phyloP scores from a whole-genome alignment of 2,888 invertebrate species.

The Galeruca laticollis region DNA sequence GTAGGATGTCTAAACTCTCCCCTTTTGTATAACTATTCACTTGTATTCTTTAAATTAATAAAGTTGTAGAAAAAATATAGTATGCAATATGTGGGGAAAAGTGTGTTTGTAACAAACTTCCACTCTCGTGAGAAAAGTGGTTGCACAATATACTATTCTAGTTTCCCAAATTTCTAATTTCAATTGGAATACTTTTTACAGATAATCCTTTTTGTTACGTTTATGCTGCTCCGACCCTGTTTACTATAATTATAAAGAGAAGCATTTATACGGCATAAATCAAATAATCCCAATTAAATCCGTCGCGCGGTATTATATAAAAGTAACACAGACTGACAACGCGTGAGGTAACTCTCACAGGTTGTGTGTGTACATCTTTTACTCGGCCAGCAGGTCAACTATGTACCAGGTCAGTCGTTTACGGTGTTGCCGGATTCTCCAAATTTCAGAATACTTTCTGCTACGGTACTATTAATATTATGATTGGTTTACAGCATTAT shows the following conservation, averaged over 20 bases:
- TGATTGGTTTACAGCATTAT: too few species aligned
- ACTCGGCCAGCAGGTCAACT: conserved; percentile 35
- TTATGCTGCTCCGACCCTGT: background rate
- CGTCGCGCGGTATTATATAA: conserved; percentile 31
- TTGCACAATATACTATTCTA: too few species aligned
- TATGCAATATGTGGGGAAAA: too few species aligned
- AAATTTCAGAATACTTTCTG: background rate
- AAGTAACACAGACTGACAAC: conserved; percentile 35
- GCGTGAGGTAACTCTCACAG: conserved; percentile 33
- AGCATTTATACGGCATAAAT: conserved; percentile 27
- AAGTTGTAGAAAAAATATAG: too few species aligned
- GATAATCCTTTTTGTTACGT: background rate
- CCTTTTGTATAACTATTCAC: too few species aligned
- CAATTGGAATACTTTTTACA: too few species aligned
- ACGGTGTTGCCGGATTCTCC: conserved; percentile 21
- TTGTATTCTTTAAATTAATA: too few species aligned
- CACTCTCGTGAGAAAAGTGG: too few species aligned
- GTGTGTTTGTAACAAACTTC: too few species aligned
- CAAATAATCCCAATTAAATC: conserved; percentile 30
- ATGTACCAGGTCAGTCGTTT: conserved; percentile 22
- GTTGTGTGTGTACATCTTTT: conserved; percentile 20
- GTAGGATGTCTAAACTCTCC: too few species aligned
- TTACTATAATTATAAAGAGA: conserved; percentile 8
- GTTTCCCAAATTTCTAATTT: too few species aligned
- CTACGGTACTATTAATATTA: too few species aligned